Conservation (phyloP, 2,797 vertebrate species). For the Vultur gryphus region DNA sequence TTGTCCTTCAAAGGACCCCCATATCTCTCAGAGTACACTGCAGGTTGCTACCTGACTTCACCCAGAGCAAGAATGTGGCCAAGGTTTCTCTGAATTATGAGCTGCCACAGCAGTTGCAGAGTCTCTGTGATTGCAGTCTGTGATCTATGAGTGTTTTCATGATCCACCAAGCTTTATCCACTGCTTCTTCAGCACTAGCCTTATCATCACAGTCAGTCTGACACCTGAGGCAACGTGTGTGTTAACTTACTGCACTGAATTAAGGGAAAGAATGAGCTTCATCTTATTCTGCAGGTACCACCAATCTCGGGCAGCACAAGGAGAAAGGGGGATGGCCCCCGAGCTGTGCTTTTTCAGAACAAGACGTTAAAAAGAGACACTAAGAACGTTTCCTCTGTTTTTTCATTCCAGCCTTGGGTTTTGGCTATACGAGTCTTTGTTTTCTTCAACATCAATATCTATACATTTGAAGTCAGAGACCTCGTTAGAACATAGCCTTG, state of each 20-base stretch:
- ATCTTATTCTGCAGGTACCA: neutral
- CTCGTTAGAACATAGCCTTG: rapidly evolving
- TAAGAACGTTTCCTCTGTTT: neutral
- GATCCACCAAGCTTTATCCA: neutral
- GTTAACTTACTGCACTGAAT: neutral
- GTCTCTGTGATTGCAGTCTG: neutral
- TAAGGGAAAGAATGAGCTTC: neutral
- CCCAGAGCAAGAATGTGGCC: neutral
- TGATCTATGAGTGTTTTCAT: neutral
- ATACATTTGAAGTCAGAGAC: neutral
- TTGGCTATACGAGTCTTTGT: neutral
- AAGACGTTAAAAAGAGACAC: neutral
- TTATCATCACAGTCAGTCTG: neutral
- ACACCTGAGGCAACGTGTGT: neutral
- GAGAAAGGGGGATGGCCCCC: neutral
- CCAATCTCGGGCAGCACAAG: neutral
- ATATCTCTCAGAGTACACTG: neutral
- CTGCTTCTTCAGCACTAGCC: neutral
- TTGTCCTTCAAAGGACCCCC: neutral
- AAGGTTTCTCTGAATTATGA: neutral
- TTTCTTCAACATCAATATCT: neutral
- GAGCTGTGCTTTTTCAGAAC: neutral
- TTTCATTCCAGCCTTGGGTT: neutral
- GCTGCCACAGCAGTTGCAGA: neutral
- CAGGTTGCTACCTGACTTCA: neutral